These are phyloP conservation scores for Trididemnum nubilum DNA, from an alignment of 23 tunicate genomes.

Conservation along the genomic window DNA sequence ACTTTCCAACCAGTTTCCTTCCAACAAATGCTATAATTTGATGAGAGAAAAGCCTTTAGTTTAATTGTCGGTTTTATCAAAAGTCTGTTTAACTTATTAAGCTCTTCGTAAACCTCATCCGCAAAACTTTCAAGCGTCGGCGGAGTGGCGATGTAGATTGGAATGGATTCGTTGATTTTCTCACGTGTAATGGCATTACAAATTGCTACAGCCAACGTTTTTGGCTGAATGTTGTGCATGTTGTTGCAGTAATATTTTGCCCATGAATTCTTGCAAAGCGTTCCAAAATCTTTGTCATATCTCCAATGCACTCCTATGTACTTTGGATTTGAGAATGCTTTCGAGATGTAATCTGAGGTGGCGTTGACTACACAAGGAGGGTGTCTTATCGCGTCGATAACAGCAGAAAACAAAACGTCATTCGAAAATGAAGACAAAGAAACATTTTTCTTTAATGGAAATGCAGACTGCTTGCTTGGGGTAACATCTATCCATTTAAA, in stretches of 20 bases:
- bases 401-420: neutral
- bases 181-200: neutral
- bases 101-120: neutral
- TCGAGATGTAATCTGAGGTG: conserved; percentile 13
- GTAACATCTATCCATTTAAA: neutral
- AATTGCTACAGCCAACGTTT: neutral
- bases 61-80: neutral
- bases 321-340: neutral
- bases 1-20: neutral
- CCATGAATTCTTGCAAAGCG: no score
- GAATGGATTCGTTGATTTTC: neutral
- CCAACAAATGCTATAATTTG: neutral
- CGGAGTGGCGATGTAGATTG: neutral
- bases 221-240: neutral
- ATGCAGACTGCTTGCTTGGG: neutral
- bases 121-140: neutral
- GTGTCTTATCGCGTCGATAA: neutral
- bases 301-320: conserved; percentile 55
- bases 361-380: neutral
- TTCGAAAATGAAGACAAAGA: neutral
- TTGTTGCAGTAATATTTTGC: neutral
- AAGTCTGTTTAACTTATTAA: neutral
- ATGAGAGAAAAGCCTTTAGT: neutral
- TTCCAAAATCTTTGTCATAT: conserved; percentile 54
- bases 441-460: neutral